Evolutionary conservation across 2,888 invertebrate genomes (phyloP).

Genomic region (Conus canariensis): DNA sequence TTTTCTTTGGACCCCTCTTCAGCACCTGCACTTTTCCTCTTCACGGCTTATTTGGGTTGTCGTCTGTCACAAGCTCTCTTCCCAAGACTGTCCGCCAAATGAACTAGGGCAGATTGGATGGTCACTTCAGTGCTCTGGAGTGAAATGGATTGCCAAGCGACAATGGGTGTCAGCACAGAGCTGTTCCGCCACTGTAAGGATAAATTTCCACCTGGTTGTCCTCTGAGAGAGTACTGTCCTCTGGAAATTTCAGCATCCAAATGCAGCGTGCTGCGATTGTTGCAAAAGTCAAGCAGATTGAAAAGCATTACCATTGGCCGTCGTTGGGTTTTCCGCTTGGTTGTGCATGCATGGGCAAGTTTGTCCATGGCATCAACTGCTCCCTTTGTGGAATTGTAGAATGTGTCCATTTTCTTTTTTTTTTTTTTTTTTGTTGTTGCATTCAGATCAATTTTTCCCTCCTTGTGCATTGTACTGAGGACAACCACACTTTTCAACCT

Average conservation of each 20-base stretch:
- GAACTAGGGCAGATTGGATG: no score
- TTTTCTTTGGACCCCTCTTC: no score
- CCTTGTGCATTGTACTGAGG: neutral
- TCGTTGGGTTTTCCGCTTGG: neutral
- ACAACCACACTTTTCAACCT: neutral
- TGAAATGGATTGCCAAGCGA: no score
- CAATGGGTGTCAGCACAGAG: no score
- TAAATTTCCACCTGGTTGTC: neutral
- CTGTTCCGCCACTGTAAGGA: neutral
- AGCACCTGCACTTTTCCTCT: no score
- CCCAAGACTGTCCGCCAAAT: no score
- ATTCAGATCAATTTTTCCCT: no score
- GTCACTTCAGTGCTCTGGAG: no score
- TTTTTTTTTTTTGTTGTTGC: neutral
- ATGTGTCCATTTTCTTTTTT: neutral
- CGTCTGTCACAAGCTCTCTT: no score
- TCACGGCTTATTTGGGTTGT: no score
- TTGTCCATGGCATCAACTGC: slow-evolving; percentile 12
- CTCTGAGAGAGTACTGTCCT: neutral
- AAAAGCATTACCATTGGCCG: slow-evolving; percentile 27
- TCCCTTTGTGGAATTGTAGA: slow-evolving; percentile 25
- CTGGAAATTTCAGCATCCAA: neutral
- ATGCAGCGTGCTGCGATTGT: neutral
- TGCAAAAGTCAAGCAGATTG: neutral
- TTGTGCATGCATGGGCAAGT: neutral